These are phyloP conservation scores for Zaprionus kolodkinae DNA, from an alignment of 1,140 invertebrate species.

Conservation along the genomic window DNA sequence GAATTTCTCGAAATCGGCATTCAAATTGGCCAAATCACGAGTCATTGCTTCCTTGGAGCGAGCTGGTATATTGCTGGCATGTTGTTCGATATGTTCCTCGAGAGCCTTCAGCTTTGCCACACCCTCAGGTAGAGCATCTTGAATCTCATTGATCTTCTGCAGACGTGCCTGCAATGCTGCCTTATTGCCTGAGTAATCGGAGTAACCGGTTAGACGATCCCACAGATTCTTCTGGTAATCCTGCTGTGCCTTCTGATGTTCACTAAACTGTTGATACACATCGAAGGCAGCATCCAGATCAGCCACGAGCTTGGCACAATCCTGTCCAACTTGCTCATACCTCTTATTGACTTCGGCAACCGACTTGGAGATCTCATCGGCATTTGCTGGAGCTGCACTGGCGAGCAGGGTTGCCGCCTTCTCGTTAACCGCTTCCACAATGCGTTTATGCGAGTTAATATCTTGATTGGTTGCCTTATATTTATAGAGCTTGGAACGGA, in stretches of 20 bases:
- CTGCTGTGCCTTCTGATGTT: conserved; percentile 92
- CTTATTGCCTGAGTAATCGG: conserved; percentile 93
- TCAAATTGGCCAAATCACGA: conserved; percentile 90
- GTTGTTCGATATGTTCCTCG: conserved; percentile 88
- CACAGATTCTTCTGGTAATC: conserved; percentile 95
- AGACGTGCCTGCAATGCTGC: conserved; percentile 89
- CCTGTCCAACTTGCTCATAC: conserved; percentile 89
- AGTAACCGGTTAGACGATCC: conserved; percentile 91
- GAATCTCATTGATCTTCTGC: conserved; percentile 90
- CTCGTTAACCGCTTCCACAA: conserved; percentile 94
- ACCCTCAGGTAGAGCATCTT: conserved; percentile 90
- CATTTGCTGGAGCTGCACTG: conserved; percentile 86
- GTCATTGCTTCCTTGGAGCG: conserved; percentile 92
- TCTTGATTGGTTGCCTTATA: conserved; percentile 95
- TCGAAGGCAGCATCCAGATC: conserved; percentile 91
- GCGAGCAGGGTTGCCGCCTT: conserved; percentile 88
- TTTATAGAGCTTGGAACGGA: conserved; percentile 93
- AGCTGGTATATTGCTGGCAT: conserved; percentile 88
- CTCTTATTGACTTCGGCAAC: conserved; percentile 89
- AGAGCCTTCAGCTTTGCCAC: conserved; percentile 89
- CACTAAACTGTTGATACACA: conserved; percentile 92
- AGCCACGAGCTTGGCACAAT: conserved; percentile 87
- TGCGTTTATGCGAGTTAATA: conserved; percentile 94
- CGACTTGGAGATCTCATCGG: conserved; percentile 87
- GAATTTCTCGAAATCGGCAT: conserved; percentile 93